Base-by-base conservation (phyloP, 2,113 vertebrate species). In the Rhagologus leucostigma region DNA sequence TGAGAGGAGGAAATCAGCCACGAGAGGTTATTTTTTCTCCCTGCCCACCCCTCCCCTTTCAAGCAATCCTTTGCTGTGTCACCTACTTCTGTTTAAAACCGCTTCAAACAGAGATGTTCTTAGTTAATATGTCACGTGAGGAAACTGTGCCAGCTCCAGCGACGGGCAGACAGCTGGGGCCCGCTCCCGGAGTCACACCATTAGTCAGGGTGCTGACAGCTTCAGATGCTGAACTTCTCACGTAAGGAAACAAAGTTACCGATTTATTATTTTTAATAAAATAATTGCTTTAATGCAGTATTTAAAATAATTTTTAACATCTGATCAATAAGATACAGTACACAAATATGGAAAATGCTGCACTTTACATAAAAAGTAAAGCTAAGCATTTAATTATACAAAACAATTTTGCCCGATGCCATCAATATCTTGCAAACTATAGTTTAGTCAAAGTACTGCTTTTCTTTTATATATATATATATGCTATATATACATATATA, bases 291-390 rank as follows among this genome's bases (percentile, higher is more conserved):
- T 98, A 98, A 98, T 98, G 96, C 73, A 96, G 91, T 98, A 97
- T 97, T 97, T 98, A 97, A 98, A 98, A 98, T 98, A 98, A 97
- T 95, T 96, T 97, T 97, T 90, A 97, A 98, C 97, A 97, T 97
- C 94, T 97, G 95, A 93, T 98, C 97, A 96, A 68, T 96, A 98
- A 97, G 95, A 96, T 97, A 94, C 78, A 96, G 96, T 97, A 98
- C 96, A 98, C 94, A 98, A 98, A 96, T 87, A 97, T 89, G 95
- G 89, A 87, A 97, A 97, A 97, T 96, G 96, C 96, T 96, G 96
- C 84, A 98, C 96, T 98, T 98, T 98, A 98, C 98, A 95, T 96
- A 98, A 96, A 98, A 98, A 98, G 97, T 98, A 98, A 98, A 98
- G 97, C 93, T 97, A 98, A 96, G 97, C 97, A 97, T 97, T 98